Percentiles rank a stretch among this genome's conserved stretches.
Evolutionary conservation across 1,140 invertebrate genomes (phyloP).

Genomic region (Pseudobourletiella spinata): DNA sequence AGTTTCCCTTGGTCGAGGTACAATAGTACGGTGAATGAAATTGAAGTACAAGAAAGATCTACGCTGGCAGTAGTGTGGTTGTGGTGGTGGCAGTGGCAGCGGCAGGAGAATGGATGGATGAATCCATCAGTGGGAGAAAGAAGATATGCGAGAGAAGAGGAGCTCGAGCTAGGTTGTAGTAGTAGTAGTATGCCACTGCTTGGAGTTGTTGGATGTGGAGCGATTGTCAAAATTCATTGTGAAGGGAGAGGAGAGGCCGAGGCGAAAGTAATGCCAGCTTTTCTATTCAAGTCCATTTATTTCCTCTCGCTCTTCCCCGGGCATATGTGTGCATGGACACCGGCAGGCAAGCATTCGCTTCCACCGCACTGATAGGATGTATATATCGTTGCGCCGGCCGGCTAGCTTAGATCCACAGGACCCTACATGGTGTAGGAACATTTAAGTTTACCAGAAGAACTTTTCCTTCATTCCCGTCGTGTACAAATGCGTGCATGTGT

Average conservation of each 20-base stretch:
- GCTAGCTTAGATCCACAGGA: too few species aligned
- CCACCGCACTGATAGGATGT: too few species aligned
- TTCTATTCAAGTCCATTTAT: conserved; percentile 11
- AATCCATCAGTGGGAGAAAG: not conserved
- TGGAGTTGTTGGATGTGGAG: not conserved
- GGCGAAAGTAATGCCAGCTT: not conserved
- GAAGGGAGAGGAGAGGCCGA: not conserved
- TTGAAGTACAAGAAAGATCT: not conserved
- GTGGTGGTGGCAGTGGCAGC: not conserved
- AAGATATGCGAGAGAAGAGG: not conserved
- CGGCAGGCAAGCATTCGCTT: not conserved
- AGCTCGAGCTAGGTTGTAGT: too few species aligned
- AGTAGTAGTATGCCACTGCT: not conserved
- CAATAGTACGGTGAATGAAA: not conserved
- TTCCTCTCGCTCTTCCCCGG: conserved; percentile 2
- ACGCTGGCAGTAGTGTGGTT: not conserved
- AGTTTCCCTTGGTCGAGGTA: too few species aligned
- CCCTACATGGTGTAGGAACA: too few species aligned
- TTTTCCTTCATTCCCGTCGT: too few species aligned
- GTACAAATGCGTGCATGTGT: too few species aligned
- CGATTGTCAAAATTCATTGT: conserved; percentile 5
- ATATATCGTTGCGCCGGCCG: too few species aligned
- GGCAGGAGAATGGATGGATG: conserved; percentile 4
- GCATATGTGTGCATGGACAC: not conserved
- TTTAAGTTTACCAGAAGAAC: too few species aligned